Evolutionary conservation across 2,113 vertebrate genomes (phyloP), one percentile per base, ranked within the genome.

Genomic region (Upupa epops): DNA sequence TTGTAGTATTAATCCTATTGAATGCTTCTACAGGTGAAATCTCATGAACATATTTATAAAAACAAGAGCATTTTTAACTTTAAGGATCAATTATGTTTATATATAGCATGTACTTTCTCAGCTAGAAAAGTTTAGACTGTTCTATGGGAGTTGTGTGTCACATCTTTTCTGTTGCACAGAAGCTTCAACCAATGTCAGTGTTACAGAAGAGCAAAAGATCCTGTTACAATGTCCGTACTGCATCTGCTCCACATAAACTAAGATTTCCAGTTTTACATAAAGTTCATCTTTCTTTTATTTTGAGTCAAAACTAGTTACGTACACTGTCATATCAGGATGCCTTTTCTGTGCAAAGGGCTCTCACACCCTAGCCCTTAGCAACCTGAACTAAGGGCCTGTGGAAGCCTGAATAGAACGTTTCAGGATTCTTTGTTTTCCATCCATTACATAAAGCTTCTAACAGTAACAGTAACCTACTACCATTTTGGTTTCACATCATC

Each of bases 81-180:
- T 36, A 75, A 82, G 93, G 56, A 37, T 45, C 48, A 79, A 82
- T 81, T 63, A 81, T 90, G 93, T 94, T 96, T 97, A 86, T 96
- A 96, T 78, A 87, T 85, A 76, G 93, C 75, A 95, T 96, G 93
- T 61, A 86, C 79, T 94, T 93, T 89, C 68, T 93, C 89, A 88
- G 70, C 58, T 96, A 89, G 80, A 81, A 76, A 89, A 46, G 6
- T 46, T 56, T 31, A 34, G 64, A 78, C 16, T 55, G 28, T 88
- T 87, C 90, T 61, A 45, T 29, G 16, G 54, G 56, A 6, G 0
- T 3, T 60, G 45, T 65, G 34, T 40, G 83, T 56, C 60, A 4
- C 11, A 9, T 31, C 34, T 52, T 74, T 61, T 83, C 34, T 52
- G 9, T 42, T 42, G 40, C 14, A n/a, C 42, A 29, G 24, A 77